Evolutionary conservation across 2,797 vertebrate genomes (phyloP).

Genomic region (Pseudocheirus occidentalis): DNA sequence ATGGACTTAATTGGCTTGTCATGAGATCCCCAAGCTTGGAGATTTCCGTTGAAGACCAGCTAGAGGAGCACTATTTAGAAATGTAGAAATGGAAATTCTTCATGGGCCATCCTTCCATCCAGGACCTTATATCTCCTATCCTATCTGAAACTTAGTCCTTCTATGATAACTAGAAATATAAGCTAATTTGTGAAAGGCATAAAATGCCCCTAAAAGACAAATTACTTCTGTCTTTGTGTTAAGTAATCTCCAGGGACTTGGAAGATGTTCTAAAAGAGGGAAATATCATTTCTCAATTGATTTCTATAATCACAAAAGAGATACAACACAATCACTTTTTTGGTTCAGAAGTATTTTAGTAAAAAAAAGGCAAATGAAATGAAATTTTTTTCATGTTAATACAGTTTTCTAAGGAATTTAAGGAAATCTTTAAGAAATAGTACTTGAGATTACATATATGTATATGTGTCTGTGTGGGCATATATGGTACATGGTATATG

Average conservation of each 20-base stretch:
- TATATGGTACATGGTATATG: too few species aligned
- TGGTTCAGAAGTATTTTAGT: neutral
- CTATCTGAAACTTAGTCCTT: too few species aligned
- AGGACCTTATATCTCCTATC: too few species aligned
- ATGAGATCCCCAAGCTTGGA: too few species aligned
- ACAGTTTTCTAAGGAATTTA: neutral
- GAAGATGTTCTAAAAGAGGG: constrained; percentile 33
- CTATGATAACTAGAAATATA: constrained; percentile 16
- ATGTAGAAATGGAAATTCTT: too few species aligned
- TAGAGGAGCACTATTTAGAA: too few species aligned
- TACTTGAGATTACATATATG: neutral
- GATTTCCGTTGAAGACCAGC: too few species aligned
- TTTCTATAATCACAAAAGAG: neutral
- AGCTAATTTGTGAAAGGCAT: constrained; percentile 27
- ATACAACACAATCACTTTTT: neutral
- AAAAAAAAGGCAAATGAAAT: neutral
- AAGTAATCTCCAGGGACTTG: neutral
- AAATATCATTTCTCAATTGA: neutral
- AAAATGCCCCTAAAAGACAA: constrained; percentile 7
- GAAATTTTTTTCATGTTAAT: neutral
- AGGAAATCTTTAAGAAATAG: neutral
- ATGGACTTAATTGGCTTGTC: too few species aligned
- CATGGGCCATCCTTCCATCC: too few species aligned
- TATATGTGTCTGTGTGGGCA: too few species aligned
- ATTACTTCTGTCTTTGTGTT: neutral